Evolutionary conservation across 1,140 invertebrate genomes (phyloP), one percentile per base, ranked within the genome.

Genomic region (Orius insidiosus): DNA sequence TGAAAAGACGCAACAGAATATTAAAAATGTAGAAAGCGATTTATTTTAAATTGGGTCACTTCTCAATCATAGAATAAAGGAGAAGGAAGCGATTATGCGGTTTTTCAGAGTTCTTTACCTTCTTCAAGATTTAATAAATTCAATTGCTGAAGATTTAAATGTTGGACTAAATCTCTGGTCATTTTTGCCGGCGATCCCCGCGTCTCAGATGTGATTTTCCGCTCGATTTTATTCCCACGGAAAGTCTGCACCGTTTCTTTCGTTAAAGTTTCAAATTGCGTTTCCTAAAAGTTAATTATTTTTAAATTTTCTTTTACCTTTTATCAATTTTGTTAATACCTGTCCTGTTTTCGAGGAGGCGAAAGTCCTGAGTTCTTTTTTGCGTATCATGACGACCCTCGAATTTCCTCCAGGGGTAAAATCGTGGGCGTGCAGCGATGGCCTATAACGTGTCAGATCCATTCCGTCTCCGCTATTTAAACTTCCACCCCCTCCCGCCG

Each of bases 181-280:
- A 24, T 24, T 24, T 24, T 24, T 24, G 24, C 24, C 3, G 24
- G 24, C 5, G 41, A 43, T 5, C 54, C 50, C 46, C 50, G 47
- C 34, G 49, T 55, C 36, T 55, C 45, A 4, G 54, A 55, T 1
- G 54, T 54, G 7, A 51, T 54, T 40, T 56, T 56, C 24, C 54
- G 30, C 30, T 56, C 53, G 3, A 54, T 56, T 42, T 48, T 53
- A 39, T 56, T 54, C 9, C 54, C 54, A 19, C 54, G 35, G 36
- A 54, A 56, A 4, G 54, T 56, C 41, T 56, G 53, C 3, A 56
- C 54, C 8, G 54, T 56, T 49, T 56, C 54, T 39, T 54, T 56
- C 7, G 54, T 56, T 6, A 56, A 45, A 5, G 54, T 56, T 44
- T 56, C 54, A 18, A 56, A 44, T 41, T 56, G 52, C 10, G 53